phyloP scores from a whole-genome alignment of 2,797 vertebrate species.

The Chanos chanos region DNA sequence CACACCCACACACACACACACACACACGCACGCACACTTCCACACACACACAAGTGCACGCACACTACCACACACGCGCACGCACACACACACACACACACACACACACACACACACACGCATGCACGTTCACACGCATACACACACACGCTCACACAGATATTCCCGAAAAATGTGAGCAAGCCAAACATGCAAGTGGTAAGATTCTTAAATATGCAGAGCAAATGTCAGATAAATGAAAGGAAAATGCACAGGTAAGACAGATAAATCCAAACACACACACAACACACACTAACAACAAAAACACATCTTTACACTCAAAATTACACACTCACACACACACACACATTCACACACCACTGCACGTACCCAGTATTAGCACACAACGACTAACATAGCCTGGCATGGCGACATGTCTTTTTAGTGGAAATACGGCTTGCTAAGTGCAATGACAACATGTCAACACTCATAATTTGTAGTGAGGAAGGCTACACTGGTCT shows the following conservation, averaged over 20 bases:
- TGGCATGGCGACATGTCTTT: too few species aligned
- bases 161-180: too few species aligned
- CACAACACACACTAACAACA: conserved; percentile 14
- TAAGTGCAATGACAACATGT: too few species aligned
- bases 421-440: too few species aligned
- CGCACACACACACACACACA: conserved; percentile 23
- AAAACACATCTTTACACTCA: conserved; percentile 14
- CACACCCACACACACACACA: conserved; percentile 14
- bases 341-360: conserved; percentile 20
- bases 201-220: not conserved
- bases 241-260: conserved; percentile 6
- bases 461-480: too few species aligned
- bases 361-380: too few species aligned
- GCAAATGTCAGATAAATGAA: not conserved
- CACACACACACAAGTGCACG: conserved; percentile 25
- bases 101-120: conserved; percentile 26
- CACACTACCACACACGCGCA: conserved; percentile 13
- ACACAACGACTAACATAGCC: too few species aligned
- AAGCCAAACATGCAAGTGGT: conserved; percentile 14
- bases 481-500: too few species aligned
- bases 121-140: not conserved
- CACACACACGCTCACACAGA: too few species aligned
- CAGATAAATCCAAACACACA: conserved; percentile 24
- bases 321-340: conserved; percentile 15
- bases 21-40: not conserved